These are phyloP conservation scores for Troides helena DNA, from an alignment of 2,888 invertebrate species.

Conservation along the genomic window DNA sequence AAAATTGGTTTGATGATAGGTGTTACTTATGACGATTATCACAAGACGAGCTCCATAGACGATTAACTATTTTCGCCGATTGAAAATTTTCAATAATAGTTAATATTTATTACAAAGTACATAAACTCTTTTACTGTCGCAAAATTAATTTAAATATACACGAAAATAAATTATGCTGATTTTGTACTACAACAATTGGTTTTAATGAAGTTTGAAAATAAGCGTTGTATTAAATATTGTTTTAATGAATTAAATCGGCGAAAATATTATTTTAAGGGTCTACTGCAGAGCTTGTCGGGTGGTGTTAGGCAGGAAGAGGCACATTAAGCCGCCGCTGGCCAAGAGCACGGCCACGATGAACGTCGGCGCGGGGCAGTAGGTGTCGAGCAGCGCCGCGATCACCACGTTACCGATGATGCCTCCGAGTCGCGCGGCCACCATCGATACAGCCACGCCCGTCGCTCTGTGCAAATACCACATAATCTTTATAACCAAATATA, in stretches of 20 bases:
- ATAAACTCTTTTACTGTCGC: not conserved
- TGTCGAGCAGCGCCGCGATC: slow-evolving; percentile 92
- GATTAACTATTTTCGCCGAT: not conserved
- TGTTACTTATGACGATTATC: slow-evolving; percentile 22
- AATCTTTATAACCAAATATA: too few relatives aligned
- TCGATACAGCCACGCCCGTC: slow-evolving; percentile 94
- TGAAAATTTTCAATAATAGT: not conserved
- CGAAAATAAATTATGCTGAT: not conserved
- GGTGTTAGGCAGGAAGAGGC: slow-evolving; percentile 94
- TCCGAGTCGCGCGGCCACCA: slow-evolving; percentile 93
- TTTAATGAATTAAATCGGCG: not conserved
- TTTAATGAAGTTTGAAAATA: not conserved
- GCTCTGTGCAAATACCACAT: slow-evolving; percentile 79
- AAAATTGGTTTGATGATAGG: slow-evolving; percentile 17
- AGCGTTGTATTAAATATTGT: too few relatives aligned
- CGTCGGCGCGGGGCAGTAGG: slow-evolving; percentile 94
- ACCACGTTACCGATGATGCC: slow-evolving; percentile 93
- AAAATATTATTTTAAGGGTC: slow-evolving; percentile 32
- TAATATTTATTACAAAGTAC: not conserved
- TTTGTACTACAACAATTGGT: not conserved
- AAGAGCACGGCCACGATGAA: slow-evolving; percentile 93
- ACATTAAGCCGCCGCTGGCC: slow-evolving; percentile 92
- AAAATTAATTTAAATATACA: not conserved
- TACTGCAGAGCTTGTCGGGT: slow-evolving; percentile 86
- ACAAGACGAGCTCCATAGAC: slow-evolving; percentile 21